phyloP scores from a whole-genome alignment of 2,797 vertebrate genomes.

The Atherinosoma microstoma region DNA sequence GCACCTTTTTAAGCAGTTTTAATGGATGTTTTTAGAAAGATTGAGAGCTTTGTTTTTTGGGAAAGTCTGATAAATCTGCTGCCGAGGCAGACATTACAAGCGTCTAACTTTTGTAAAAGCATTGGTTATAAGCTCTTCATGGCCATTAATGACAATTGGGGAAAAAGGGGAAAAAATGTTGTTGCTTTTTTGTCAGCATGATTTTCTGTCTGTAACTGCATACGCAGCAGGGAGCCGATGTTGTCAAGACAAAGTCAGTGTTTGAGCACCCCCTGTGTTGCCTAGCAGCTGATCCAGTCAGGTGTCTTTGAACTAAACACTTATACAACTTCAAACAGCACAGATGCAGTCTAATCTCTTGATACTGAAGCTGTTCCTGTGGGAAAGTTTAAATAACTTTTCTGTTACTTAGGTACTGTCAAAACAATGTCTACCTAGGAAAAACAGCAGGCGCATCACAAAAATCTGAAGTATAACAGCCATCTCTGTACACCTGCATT shows the following conservation, averaged over 20 bases:
- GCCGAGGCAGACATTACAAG: constrained; percentile 29
- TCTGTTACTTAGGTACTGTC: background rate
- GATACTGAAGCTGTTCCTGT: background rate
- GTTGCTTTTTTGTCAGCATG: background rate
- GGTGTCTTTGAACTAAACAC: background rate
- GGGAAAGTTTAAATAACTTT: background rate
- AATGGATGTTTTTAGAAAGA: constrained; percentile 63
- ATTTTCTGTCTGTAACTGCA: background rate
- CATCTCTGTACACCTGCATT: background rate
- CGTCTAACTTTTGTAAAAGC: constrained; percentile 31
- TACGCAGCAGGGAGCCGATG: background rate
- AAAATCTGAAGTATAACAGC: background rate
- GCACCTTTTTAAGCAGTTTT: constrained; percentile 34
- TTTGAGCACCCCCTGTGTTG: background rate
- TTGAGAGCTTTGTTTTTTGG: constrained; percentile 28
- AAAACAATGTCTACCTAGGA: background rate
- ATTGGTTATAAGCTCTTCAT: constrained; percentile 25
- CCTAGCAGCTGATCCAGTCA: background rate
- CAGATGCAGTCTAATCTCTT: background rate
- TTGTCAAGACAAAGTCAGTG: background rate
- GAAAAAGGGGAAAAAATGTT: background rate
- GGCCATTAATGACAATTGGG: constrained; percentile 20
- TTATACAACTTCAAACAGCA: background rate
- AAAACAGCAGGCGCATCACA: background rate
- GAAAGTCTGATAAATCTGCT: constrained; percentile 45